These are phyloP conservation scores for Dicentrarchus labrax DNA, from an alignment of 2,113 vertebrate species.

Conservation along the genomic window DNA sequence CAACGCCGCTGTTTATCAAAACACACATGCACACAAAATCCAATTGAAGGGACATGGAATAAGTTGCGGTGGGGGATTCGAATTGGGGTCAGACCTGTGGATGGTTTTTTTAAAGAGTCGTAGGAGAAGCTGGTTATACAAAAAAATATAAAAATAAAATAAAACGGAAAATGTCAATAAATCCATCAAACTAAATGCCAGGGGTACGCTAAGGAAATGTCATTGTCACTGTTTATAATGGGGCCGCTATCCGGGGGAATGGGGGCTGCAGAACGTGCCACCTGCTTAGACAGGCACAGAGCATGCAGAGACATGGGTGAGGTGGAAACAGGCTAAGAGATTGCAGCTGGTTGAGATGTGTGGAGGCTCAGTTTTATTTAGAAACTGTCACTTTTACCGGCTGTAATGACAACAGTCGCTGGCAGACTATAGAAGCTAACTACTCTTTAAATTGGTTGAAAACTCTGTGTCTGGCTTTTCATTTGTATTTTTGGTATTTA, in stretches of 20 bases:
- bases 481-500: too few species aligned
- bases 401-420: too few species aligned
- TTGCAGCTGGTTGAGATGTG: conserved; percentile 2
- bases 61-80: conserved; percentile 6
- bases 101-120: conserved; percentile 41
- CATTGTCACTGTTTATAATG: conserved; percentile 71
- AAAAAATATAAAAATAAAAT: conserved; percentile 37
- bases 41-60: not conserved
- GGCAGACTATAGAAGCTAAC: too few species aligned
- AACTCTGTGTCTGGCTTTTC: too few species aligned
- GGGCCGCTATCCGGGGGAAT: not conserved
- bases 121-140: not conserved
- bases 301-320: conserved; percentile 10
- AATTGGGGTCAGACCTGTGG: conserved; percentile 46
- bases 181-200: conserved; percentile 82
- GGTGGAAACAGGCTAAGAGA: conserved; percentile 6
- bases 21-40: conserved; percentile 33
- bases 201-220: conserved; percentile 75
- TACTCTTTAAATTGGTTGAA: too few species aligned
- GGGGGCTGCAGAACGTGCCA: conserved; percentile 15
- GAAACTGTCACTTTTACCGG: too few species aligned
- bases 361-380: not conserved
- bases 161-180: conserved; percentile 75
- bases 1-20: conserved; percentile 33
- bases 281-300: conserved; percentile 29